Base-by-base conservation (phyloP, 2,888 invertebrate species). In the Epicampocera succincta region DNA sequence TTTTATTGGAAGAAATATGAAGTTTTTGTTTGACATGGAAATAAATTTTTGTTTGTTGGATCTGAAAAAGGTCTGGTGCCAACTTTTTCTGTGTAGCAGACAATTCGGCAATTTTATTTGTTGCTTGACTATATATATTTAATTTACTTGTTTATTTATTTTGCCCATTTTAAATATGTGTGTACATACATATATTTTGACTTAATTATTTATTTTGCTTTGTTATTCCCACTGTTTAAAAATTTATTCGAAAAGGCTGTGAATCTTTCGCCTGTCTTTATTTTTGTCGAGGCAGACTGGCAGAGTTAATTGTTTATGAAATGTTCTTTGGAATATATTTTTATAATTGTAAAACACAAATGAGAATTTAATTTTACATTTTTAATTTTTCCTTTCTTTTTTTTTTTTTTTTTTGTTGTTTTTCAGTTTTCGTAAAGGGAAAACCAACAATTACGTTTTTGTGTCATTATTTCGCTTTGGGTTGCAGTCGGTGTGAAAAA, bases 141-240 rank as follows among this genome's bases (percentile, higher is more conserved):
- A 52, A 29, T 52, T 25, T 29, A 25, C n/a, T 52, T n/a, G 29
- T 52, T 52, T 52, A 25, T 52, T 25, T 25, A 25, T 52, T 25
- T 52, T 25, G 25, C 29, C 9, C 19, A 52, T 52, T 52, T 25
- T 29, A 25, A 50, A 21, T 25, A n/a, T n/a, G n/a, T n/a, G n/a
- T n/a, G n/a, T n/a, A n/a, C n/a, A n/a, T n/a, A n/a, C n/a, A n/a
- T n/a, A 50, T n/a, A n/a, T 52, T 33, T 12, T 29, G n/a, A n/a
- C 9, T 19, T 15, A 48, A 48, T 17, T 48, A 48, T 48, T 48
- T 48, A 19, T 48, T 11, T 48, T 48, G 9, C 2, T 48, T 19
- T 48, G 48, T 48, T 48, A 19, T 48, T 48, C 48, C 5, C 17
- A 8, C 9, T 19, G 11, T 19, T 48, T 48, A 19, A 19, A 48